Conservation (phyloP, 2,113 vertebrate genomes). For the Mirza zaza region DNA sequence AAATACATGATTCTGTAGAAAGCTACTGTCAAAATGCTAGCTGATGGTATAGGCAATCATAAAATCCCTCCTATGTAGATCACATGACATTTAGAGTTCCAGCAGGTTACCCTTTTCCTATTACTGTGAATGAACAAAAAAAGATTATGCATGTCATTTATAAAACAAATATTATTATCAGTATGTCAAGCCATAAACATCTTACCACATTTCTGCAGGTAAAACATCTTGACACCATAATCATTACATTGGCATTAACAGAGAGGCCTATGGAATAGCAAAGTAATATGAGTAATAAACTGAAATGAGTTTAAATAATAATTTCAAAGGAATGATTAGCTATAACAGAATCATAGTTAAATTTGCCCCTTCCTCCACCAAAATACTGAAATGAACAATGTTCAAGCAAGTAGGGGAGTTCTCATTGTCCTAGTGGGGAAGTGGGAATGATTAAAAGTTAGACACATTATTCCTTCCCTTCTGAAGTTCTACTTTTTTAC, state of each 20-base stretch:
- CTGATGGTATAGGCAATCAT: background rate
- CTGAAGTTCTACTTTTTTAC: background rate
- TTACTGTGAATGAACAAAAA: conserved; percentile 25
- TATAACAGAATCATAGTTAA: conserved; percentile 55
- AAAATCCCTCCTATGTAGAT: background rate
- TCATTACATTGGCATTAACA: conserved; percentile 77
- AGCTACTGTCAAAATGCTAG: background rate
- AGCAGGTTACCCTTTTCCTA: background rate
- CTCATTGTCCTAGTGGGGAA: background rate
- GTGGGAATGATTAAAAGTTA: background rate
- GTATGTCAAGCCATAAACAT: conserved; percentile 8
- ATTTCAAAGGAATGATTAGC: conserved; percentile 66
- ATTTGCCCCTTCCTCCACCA: background rate
- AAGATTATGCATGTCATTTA: conserved; percentile 70
- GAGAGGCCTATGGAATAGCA: conserved; percentile 58
- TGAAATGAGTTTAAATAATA: conserved; percentile 73
- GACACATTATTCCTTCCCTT: background rate
- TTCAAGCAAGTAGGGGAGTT: background rate
- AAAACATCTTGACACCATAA: conserved; percentile 72
- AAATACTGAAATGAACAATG: background rate
- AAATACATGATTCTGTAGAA: conserved; percentile 36
- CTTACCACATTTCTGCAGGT: conserved; percentile 56
- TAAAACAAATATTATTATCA: conserved; percentile 70
- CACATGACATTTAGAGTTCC: background rate
- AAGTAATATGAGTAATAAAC: conserved; percentile 71